Percentiles rank a stretch among this genome's conserved stretches.
These are phyloP conservation scores for Agrochola macilenta DNA, from an alignment of 2,888 invertebrate species.

Conservation along the genomic window DNA sequence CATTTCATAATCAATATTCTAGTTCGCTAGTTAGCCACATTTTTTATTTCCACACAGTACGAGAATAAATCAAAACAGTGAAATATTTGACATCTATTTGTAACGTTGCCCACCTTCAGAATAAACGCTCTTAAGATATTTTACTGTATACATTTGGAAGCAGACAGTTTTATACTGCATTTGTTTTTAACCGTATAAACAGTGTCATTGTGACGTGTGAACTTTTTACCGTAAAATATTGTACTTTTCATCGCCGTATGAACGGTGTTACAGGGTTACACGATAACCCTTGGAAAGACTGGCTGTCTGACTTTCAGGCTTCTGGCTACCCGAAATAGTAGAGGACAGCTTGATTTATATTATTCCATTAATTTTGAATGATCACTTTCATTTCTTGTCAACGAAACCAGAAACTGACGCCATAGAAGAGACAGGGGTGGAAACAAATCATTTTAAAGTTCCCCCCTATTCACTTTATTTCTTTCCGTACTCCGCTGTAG, in stretches of 20 bases:
- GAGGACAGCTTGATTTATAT: not conserved
- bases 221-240: not conserved
- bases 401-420: constrained; percentile 15
- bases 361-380: constrained; percentile 8
- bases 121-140: not conserved
- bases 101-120: no score
- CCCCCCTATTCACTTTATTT: constrained; percentile 32
- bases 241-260: not conserved
- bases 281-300: not conserved
- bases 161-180: not conserved
- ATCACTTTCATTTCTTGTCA: constrained; percentile 18
- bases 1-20: no score
- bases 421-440: not conserved
- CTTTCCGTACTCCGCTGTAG: not conserved
- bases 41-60: no score
- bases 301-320: not conserved
- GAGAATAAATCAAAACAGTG: no score
- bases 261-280: not conserved
- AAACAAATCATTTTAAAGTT: constrained; percentile 38
- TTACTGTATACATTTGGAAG: not conserved
- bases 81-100: no score
- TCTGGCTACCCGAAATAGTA: not conserved
- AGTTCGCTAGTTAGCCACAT: no score
- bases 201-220: not conserved
- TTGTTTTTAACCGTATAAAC: not conserved